Evolutionary conservation across 2,113 vertebrate species (phyloP).

Genomic region (Heptranchias perlo): DNA sequence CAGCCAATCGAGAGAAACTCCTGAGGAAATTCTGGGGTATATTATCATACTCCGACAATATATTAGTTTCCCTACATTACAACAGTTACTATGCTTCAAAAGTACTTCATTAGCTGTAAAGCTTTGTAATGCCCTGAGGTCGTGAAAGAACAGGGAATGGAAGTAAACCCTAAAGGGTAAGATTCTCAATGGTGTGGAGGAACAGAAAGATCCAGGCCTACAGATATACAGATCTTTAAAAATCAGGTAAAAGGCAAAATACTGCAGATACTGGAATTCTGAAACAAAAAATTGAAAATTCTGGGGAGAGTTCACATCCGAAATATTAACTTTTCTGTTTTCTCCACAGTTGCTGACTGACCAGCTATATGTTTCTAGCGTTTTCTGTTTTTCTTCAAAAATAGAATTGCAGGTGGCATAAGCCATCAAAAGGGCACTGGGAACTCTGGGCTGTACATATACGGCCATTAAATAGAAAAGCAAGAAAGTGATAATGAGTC

Average conservation of each 20-base stretch:
- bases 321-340: neutral
- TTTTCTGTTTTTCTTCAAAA: neutral
- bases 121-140: neutral
- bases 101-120: neutral
- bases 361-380: neutral
- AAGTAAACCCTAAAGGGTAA: too few species aligned
- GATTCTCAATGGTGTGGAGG: too few species aligned
- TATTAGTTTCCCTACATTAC: neutral
- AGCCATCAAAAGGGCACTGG: neutral
- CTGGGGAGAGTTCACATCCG: neutral
- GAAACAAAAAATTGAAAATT: neutral
- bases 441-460: neutral
- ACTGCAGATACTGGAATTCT: neutral
- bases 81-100: neutral
- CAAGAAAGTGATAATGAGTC: neutral
- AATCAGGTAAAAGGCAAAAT: neutral
- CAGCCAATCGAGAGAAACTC: neutral
- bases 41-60: neutral
- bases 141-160: too few species aligned
- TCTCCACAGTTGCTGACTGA: neutral
- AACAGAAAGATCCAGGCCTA: too few species aligned
- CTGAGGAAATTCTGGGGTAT: neutral
- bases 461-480: neutral
- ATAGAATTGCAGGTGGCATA: neutral
- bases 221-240: neutral